Evolutionary conservation across 2,797 vertebrate genomes (phyloP), one percentile per base, ranked within the genome.

Genomic region (Macropus fuliginosus): DNA sequence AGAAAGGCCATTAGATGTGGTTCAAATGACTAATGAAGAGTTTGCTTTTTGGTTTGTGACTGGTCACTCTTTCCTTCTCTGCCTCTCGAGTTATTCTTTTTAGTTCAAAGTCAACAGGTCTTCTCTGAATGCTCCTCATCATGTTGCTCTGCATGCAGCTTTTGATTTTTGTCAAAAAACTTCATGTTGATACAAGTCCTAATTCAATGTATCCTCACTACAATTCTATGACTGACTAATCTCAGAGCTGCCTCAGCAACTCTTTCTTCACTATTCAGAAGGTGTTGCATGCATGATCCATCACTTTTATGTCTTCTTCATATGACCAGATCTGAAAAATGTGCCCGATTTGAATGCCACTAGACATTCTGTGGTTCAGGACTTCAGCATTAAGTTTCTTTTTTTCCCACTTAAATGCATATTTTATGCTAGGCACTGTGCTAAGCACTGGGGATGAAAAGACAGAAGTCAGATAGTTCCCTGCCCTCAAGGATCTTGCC

Each of bases 1-100:
- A 4, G n/a, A 74, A 74, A 74, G n/a, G 5, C n/a, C 66, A 40
- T 74, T 21, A 50, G 95, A 54, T 94, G 55, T 87, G 90, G 62
- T 55, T 95, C 90, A 91, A 92, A 95, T 97, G 93, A 98, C 95
- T 93, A 97, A 96, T 66, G 93, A 92, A 96, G 55, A 92, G 54
- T 95, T 94, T 97, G 91, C 54, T 40, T 92, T 96, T 93, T 54
- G 92, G 95, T 93, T 95, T 96, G 97, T 95, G 96, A 93, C 94
- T 97, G 55, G 94, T 97, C 54, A 46, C 55, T 93, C 91, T 50
- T 90, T 93, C 92, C 93, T 91, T 96, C 91, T 96, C 94, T 92
- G 54, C 91, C 52, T 96, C 95, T 95, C 57, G 89, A 74, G 81
- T 94, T 95, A 94, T 54, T 94, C 28, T 11, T 93, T 97, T 95